phyloP scores from a whole-genome alignment of 2,113 vertebrate genomes.

The Thymallus thymallus region DNA sequence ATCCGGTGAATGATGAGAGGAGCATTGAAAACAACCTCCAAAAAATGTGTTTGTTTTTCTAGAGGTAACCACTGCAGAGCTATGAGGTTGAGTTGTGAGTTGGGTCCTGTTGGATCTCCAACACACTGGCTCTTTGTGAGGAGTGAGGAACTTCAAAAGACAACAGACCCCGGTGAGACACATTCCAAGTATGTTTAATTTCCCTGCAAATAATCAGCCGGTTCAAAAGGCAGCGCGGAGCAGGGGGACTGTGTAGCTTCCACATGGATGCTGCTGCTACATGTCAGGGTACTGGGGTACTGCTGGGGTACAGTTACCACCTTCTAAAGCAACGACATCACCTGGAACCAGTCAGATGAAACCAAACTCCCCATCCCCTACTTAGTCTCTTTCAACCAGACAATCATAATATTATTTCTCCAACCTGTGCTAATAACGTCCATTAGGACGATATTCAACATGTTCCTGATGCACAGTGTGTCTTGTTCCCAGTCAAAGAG shows the following conservation, averaged over 20 bases:
- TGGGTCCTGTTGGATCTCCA: conserved; percentile 25
- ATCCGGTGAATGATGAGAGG: background rate
- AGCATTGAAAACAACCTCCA: conserved; percentile 8
- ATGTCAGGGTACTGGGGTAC: background rate
- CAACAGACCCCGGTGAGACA: conserved; percentile 27
- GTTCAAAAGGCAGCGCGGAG: conserved; percentile 38
- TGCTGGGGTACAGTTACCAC: background rate
- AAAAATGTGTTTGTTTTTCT: conserved; percentile 35
- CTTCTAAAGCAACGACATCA: conserved; percentile 34
- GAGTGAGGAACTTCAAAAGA: conserved; percentile 36
- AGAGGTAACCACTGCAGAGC: conserved; percentile 7
- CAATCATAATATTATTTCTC: conserved; percentile 58
- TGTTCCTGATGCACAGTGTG: conserved; percentile 21
- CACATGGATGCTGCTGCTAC: background rate
- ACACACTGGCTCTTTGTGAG: conserved; percentile 33
- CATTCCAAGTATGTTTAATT: conserved; percentile 55
- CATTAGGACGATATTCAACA: conserved; percentile 44
- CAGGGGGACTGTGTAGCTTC: conserved; percentile 30
- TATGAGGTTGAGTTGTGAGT: conserved; percentile 21
- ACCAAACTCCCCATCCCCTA: conserved; percentile 24
- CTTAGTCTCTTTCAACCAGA: conserved; percentile 46
- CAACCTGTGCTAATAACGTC: conserved; percentile 42
- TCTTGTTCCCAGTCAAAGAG: background rate
- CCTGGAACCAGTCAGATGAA: conserved; percentile 37
- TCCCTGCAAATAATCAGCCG: conserved; percentile 47